Conservation (phyloP, 2,113 vertebrate genomes). For the Muntiacus muntjak region DNA sequence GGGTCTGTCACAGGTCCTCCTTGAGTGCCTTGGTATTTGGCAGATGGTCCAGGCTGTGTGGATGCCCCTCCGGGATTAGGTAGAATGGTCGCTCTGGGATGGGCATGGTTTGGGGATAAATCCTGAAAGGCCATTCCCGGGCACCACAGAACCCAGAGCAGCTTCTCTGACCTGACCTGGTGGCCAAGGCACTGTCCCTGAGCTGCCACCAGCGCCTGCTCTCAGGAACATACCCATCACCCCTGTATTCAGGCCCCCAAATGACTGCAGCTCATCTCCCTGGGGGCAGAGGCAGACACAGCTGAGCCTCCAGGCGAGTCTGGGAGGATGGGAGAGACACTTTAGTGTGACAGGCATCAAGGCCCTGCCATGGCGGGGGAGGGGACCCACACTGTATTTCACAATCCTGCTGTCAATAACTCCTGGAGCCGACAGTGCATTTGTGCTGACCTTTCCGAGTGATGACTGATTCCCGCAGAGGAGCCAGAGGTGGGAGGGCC, state of each 20-base stretch:
- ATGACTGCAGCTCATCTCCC: not conserved
- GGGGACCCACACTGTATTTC: not conserved
- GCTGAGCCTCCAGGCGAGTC: not conserved
- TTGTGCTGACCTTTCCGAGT: conserved; percentile 64
- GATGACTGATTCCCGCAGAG: not conserved
- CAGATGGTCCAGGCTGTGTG: not conserved
- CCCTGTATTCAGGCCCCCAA: not conserved
- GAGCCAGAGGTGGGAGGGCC: not conserved
- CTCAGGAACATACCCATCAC: not conserved
- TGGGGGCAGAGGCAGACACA: not conserved
- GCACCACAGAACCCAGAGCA: not conserved
- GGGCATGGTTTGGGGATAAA: not conserved
- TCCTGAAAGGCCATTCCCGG: not conserved
- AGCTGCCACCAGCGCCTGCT: not conserved
- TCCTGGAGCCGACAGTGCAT: accelerated
- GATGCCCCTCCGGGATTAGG: not conserved
- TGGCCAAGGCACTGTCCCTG: not conserved
- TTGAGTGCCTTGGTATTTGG: not conserved
- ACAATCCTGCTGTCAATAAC: not conserved
- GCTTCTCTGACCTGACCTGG: not conserved
- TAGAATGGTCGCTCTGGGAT: not conserved
- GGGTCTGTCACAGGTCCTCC: not conserved
- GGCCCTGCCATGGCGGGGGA: not conserved
- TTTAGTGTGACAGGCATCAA: not conserved
- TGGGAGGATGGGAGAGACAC: not conserved